phyloP scores from a whole-genome alignment of 2,113 vertebrate species.

The Phalacrocorax aristotelis region DNA sequence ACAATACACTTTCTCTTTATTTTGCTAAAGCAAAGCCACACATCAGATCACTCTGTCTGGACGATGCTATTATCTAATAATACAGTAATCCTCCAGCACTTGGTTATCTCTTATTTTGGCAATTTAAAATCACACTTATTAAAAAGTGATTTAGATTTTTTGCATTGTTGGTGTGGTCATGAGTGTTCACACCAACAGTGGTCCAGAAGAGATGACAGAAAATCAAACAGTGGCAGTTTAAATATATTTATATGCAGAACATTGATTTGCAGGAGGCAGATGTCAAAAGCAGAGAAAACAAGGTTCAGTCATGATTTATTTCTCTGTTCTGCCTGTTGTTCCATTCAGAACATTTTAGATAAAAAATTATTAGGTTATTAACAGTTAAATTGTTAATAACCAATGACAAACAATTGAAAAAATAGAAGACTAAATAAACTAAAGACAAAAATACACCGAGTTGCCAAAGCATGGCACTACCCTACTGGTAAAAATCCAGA shows the following conservation, averaged over 20 bases:
- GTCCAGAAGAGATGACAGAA: background rate
- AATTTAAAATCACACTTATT: background rate
- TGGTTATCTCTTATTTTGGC: background rate
- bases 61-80: background rate
- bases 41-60: background rate
- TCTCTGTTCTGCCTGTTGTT: background rate
- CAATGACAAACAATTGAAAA: background rate
- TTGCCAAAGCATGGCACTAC: background rate
- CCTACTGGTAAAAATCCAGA: background rate
- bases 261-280: background rate
- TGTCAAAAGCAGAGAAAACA: background rate
- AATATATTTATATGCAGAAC: background rate
- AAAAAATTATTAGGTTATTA: background rate
- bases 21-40: background rate
- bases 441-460: background rate
- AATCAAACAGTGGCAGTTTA: background rate
- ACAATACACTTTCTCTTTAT: background rate
- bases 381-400: background rate
- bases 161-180: background rate
- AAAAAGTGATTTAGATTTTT: background rate
- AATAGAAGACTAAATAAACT: background rate
- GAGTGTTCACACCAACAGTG: background rate
- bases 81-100: background rate
- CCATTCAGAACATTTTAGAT: background rate
- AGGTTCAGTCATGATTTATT: background rate